Evolutionary conservation across 2,113 vertebrate species (phyloP).

Genomic region (Hepsetus odoe): DNA sequence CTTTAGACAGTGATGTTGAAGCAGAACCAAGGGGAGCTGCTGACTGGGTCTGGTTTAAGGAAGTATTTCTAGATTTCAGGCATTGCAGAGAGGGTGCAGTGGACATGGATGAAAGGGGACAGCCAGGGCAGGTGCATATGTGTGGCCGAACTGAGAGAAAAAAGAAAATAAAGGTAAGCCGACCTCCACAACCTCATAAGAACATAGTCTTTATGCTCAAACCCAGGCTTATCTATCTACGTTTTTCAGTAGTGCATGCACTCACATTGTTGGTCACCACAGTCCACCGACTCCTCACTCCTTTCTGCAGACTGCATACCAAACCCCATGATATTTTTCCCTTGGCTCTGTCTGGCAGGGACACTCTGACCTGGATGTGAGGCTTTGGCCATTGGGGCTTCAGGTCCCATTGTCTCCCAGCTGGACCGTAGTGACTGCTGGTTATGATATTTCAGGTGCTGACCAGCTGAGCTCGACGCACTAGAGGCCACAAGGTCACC

Average conservation of each 20-base stretch:
- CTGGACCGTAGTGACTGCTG: slow-evolving; percentile 62
- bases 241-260: not conserved
- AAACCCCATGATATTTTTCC: slow-evolving; percentile 50
- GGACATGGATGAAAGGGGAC: slow-evolving; percentile 67
- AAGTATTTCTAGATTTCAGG: slow-evolving; percentile 58
- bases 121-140: slow-evolving; percentile 74
- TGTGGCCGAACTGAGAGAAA: slow-evolving; percentile 62
- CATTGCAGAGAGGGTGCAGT: slow-evolving; percentile 55
- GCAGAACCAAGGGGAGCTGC: not conserved
- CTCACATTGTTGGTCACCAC: slow-evolving; percentile 57
- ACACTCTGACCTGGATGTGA: slow-evolving; percentile 48
- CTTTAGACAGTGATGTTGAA: slow-evolving; percentile 56
- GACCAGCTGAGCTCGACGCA: slow-evolving; percentile 46
- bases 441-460: slow-evolving; percentile 55
- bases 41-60: slow-evolving; percentile 13
- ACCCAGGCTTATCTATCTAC: too few relatives aligned
- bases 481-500: slow-evolving; percentile 74
- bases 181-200: not conserved
- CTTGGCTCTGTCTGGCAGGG: slow-evolving; percentile 47
- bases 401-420: slow-evolving; percentile 64
- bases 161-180: slow-evolving; percentile 6
- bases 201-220: not conserved
- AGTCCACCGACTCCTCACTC: slow-evolving; percentile 33
- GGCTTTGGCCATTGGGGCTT: slow-evolving; percentile 60
- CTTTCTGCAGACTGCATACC: slow-evolving; percentile 42